These are phyloP conservation scores for Congeria kusceri DNA, from an alignment of 2,888 invertebrate genomes.

Conservation along the genomic window DNA sequence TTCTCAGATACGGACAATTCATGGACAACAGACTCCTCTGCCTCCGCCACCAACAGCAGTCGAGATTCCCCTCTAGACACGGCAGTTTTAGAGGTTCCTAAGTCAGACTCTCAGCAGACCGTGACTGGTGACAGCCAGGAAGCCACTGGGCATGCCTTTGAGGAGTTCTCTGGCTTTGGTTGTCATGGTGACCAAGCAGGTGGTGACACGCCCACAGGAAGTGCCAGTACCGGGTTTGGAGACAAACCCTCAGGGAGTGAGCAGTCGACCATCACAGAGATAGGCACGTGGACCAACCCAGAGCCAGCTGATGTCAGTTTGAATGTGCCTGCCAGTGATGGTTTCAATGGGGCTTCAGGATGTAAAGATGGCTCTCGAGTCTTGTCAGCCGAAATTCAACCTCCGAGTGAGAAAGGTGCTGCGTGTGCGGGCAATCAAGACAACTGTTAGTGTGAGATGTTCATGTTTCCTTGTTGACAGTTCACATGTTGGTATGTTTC, in stretches of 20 bases:
- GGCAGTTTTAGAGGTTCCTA: conserved; percentile 9
- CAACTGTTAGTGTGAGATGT: conserved; percentile 4
- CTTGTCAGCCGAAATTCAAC: neutral
- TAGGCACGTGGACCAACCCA: neutral
- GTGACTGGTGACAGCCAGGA: neutral
- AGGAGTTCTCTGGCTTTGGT: no score
- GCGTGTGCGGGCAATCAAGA: conserved; percentile 1
- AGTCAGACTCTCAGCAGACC: conserved; percentile 3
- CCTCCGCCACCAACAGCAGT: conserved; percentile 46
- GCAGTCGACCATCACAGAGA: neutral
- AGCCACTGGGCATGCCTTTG: no score
- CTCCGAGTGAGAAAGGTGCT: conserved; percentile 12
- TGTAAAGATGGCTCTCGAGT: no score
- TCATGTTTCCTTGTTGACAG: neutral
- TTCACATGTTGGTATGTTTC: no score
- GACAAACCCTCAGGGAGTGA: neutral
- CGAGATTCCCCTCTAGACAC: conserved; percentile 54
- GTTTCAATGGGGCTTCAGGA: no score
- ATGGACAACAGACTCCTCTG: conserved; percentile 54
- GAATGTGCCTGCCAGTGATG: neutral
- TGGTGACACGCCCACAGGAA: neutral
- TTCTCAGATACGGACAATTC: conserved; percentile 47
- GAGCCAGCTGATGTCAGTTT: neutral
- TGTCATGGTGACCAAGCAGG: neutral
- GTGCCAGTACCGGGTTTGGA: neutral